A percentile compares a stretch with the other conserved stretches of the same genome.
Conservation (phyloP, 2,797 vertebrate genomes). For the Sebastolobus alascanus region DNA sequence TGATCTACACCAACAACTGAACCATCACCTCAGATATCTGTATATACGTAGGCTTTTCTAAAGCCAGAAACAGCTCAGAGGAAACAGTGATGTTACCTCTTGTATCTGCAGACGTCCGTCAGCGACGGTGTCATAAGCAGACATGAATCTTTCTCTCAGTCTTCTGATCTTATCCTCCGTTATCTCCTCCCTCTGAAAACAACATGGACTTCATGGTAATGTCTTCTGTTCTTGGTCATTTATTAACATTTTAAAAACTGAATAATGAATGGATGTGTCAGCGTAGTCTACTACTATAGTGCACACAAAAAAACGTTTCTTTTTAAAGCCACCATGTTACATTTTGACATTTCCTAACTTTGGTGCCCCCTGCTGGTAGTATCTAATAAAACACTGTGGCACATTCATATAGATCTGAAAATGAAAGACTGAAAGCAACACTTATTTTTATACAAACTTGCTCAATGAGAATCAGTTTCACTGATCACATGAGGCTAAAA, state of each 20-base stretch:
- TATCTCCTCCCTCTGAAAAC: constrained; percentile 73
- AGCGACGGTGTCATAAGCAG: constrained; percentile 59
- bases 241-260: background rate
- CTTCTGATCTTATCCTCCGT: constrained; percentile 80
- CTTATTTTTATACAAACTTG: background rate
- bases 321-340: background rate
- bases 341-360: background rate
- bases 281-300: too few species aligned
- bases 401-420: background rate
- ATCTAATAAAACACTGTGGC: background rate
- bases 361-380: background rate
- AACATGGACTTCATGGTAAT: rapidly evolving
- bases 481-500: background rate
- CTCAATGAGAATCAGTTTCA: background rate
- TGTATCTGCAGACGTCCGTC: constrained; percentile 87
- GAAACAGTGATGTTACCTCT: constrained; percentile 79
- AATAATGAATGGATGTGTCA: background rate
- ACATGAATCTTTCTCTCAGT: constrained; percentile 83
- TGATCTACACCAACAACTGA: background rate
- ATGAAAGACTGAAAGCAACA: background rate
- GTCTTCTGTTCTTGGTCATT: background rate
- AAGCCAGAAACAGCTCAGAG: background rate
- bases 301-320: background rate
- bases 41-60: background rate
- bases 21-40: background rate